Percentiles rank a stretch among this genome's conserved stretches.
Evolutionary conservation across 2,888 invertebrate species (phyloP).

Genomic region (Watsonalla cultraria): DNA sequence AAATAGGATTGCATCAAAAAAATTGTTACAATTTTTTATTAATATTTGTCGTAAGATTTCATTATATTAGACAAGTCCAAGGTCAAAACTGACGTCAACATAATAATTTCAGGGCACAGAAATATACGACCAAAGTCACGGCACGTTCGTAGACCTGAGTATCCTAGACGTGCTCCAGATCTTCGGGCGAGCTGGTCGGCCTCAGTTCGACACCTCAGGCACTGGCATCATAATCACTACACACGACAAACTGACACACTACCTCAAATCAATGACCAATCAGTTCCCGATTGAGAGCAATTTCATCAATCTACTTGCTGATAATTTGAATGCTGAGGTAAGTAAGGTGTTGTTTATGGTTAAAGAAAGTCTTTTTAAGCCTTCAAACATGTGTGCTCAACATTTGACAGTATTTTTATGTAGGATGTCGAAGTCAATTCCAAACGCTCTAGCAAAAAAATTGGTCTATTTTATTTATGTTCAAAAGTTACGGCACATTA

Average conservation of each 20-base stretch:
- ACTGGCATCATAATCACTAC: constrained; percentile 97
- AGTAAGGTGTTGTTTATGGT: constrained; percentile 5
- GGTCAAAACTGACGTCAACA: not conserved
- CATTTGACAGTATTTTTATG: too few relatives aligned
- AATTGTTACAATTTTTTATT: too few relatives aligned
- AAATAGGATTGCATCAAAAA: too few relatives aligned
- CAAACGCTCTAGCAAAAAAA: not conserved
- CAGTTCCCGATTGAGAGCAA: constrained; percentile 99
- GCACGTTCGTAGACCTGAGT: constrained; percentile 95
- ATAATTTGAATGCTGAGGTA: constrained; percentile 99
- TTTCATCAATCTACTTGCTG: constrained; percentile 93
- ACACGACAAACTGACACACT: constrained; percentile 94
- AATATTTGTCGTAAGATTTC: too few relatives aligned
- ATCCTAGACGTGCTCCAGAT: constrained; percentile 99
- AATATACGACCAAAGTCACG: constrained; percentile 97
- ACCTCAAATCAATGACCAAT: constrained; percentile 94
- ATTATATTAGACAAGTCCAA: too few relatives aligned
- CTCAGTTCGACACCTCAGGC: constrained; percentile 97
- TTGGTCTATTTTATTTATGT: constrained; percentile 1
- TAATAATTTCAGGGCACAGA: constrained; percentile 89
- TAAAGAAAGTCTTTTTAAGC: too few relatives aligned
- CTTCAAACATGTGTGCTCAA: too few relatives aligned
- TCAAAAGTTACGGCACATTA: not conserved
- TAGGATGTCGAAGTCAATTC: too few relatives aligned
- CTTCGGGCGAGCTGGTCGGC: constrained; percentile 98